Evolutionary conservation across 2,113 vertebrate species (phyloP).

Genomic region (Noturus placidus): DNA sequence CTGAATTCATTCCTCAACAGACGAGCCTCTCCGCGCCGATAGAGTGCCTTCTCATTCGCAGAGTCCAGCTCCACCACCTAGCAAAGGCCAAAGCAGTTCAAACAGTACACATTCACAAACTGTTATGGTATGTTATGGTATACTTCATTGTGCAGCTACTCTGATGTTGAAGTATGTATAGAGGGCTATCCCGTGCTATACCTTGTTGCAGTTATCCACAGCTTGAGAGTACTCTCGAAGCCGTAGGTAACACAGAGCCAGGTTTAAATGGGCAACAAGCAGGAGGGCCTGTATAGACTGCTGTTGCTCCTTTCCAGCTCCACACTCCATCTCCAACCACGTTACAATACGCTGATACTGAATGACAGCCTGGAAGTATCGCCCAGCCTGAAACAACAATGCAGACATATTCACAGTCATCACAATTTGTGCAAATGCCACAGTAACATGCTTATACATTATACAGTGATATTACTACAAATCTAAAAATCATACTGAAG

Average conservation of each 20-base stretch:
- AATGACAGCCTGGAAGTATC: conserved; percentile 84
- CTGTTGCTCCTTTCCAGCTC: conserved; percentile 76
- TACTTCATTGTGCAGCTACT: background rate
- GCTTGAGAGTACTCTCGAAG: conserved; percentile 82
- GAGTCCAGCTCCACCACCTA: conserved; percentile 87
- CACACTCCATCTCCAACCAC: conserved; percentile 92
- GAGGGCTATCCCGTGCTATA: conserved; percentile 53
- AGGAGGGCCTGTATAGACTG: conserved; percentile 79
- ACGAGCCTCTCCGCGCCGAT: conserved; percentile 86
- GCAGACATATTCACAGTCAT: background rate
- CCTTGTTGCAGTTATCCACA: conserved; percentile 93
- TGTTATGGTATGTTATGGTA: too few species aligned
- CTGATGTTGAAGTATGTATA: background rate
- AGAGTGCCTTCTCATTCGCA: conserved; percentile 90
- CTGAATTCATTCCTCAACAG: conserved; percentile 88
- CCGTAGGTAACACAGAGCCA: conserved; percentile 91
- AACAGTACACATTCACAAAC: background rate
- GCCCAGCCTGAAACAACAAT: conserved; percentile 74
- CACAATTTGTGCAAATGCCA: background rate
- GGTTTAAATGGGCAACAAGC: conserved; percentile 86
- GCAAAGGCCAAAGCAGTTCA: conserved; percentile 13
- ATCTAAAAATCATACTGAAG: background rate
- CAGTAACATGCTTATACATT: background rate
- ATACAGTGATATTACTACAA: background rate
- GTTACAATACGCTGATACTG: conserved; percentile 90